phyloP scores from a whole-genome alignment of 2,113 vertebrate genomes.

The Prionailurus bengalensis region DNA sequence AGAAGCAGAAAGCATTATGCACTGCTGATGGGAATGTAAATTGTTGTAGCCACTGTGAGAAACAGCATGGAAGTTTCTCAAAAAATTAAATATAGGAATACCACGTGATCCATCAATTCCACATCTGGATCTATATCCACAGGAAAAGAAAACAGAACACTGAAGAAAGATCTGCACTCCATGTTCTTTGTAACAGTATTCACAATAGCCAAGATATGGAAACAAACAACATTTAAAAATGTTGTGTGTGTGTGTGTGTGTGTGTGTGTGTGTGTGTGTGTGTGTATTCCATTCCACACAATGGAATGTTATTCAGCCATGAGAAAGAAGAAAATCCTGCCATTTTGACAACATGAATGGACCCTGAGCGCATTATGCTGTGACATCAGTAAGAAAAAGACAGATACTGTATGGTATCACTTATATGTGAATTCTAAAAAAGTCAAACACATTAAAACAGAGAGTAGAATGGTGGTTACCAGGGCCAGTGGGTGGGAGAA shows the following conservation, averaged over 20 bases:
- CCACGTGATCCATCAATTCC: background rate
- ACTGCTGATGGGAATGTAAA: background rate
- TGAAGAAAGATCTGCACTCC: background rate
- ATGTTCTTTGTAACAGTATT: background rate
- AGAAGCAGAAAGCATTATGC: background rate
- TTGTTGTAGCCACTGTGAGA: background rate
- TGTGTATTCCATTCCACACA: too few species aligned
- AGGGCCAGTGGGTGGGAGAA: background rate
- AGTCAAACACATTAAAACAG: background rate
- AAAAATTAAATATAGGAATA: background rate
- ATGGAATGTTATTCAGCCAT: background rate
- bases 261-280: too few species aligned
- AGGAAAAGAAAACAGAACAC: background rate
- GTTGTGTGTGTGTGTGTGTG: too few species aligned
- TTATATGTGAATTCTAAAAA: background rate
- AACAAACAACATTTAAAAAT: background rate
- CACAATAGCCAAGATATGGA: background rate
- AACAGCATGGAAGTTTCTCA: background rate
- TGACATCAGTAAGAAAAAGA: background rate
- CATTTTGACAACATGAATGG: background rate
- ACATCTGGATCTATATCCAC: background rate
- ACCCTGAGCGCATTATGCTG: background rate
- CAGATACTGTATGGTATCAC: background rate
- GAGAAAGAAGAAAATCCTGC: background rate
- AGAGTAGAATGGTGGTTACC: background rate